Conservation (phyloP, 2,888 invertebrate species). For the Polylopha cassiicola region DNA sequence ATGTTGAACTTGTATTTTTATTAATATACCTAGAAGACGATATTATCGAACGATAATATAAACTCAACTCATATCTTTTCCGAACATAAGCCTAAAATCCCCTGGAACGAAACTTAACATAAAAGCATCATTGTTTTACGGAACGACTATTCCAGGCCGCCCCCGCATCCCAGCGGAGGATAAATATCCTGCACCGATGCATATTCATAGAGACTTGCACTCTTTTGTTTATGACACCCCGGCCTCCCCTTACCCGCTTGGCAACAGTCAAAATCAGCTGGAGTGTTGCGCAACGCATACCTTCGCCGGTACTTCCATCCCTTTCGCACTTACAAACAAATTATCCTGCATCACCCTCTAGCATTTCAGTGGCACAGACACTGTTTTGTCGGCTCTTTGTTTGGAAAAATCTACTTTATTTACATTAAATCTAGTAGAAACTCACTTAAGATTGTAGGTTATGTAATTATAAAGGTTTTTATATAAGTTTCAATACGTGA, state of each 20-base stretch:
- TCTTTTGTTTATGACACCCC: slow-evolving; percentile 15
- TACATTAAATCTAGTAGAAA: background rate
- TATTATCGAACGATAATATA: no score
- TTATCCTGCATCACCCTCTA: slow-evolving; percentile 3
- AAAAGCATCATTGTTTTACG: no score
- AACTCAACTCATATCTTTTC: no score
- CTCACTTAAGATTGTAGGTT: background rate
- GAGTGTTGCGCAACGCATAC: slow-evolving; percentile 13
- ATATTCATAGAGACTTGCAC: slow-evolving; percentile 14
- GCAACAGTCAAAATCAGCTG: slow-evolving; percentile 23
- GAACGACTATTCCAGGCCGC: no score
- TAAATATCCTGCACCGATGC: slow-evolving; percentile 11
- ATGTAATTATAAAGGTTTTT: background rate
- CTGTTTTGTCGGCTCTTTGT: slow-evolving; percentile 11
- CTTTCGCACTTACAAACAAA: background rate
- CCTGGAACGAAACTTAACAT: no score
- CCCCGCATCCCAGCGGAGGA: no score
- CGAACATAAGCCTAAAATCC: no score
- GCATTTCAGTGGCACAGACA: slow-evolving; percentile 13
- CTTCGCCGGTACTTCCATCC: slow-evolving; percentile 13
- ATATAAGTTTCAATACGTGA: background rate
- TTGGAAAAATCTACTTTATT: background rate
- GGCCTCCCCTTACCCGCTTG: slow-evolving; percentile 6
- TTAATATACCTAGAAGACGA: no score
- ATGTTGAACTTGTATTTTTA: no score